Conservation (phyloP, 2,888 invertebrate species). For the Cephonodes hylas region DNA sequence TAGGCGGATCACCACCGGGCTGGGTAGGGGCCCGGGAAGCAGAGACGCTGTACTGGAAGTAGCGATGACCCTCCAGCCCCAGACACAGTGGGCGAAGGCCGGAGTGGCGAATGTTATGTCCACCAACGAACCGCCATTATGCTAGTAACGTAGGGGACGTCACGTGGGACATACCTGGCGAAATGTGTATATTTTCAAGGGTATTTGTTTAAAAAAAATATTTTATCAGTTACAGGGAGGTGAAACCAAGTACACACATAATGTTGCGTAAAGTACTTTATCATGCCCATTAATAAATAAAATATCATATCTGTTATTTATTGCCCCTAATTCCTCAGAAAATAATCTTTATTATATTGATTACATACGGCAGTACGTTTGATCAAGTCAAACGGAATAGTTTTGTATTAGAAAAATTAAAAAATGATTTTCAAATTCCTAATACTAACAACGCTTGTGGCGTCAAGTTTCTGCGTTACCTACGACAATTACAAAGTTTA, state of each 20-base stretch:
- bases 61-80: no score
- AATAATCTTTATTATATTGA: not conserved
- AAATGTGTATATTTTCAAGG: no score
- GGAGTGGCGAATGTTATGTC: no score
- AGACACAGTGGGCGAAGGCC: no score
- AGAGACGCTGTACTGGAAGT: no score
- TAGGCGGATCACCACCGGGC: no score
- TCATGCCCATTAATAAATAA: not conserved
- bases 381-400: not conserved
- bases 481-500: conserved; percentile 82
- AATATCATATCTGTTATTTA: not conserved
- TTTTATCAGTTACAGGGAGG: not conserved
- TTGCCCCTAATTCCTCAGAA: not conserved
- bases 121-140: no score
- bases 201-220: not conserved
- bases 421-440: conserved; percentile 9
- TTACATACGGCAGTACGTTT: not conserved
- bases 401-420: not conserved
- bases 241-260: not conserved
- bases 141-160: no score
- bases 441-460: not conserved
- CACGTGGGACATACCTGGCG: no score
- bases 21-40: no score
- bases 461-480: conserved; percentile 26
- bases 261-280: not conserved